Evolutionary conservation across 2,888 invertebrate species (phyloP), one percentile per base, ranked within the genome.

Genomic region (Amphiduros pacificus): DNA sequence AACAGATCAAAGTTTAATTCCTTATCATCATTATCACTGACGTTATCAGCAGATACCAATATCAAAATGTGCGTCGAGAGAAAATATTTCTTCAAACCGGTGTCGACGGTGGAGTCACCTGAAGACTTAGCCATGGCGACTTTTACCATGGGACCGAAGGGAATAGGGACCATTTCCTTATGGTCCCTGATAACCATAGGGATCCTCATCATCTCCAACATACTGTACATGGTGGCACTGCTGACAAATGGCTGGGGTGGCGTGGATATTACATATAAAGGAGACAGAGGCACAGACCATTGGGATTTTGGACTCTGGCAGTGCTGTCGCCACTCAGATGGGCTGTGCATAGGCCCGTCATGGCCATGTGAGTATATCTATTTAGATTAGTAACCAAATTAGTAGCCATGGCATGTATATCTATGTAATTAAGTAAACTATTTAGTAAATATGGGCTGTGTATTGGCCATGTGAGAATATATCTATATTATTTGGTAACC

Each of bases 221-320:
- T 44, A n/a, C n/a, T 44, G 44, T 44, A 44, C 44, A 44, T 44
- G 44, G 44, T 44, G 44, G 44, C 44, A n/a, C 22, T 44, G 20
- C 22, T 44, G 44, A 44, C 44, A n/a, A 44, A n/a, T 4, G 44
- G 44, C 6, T 44, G 44, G 44, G 44, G 44, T 17, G 22, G 9
- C 6, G 44, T 44, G 5, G 44, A 44, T n/a, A 22, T 44, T 5
- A 22, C 22, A 6, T n/a, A n/a, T n/a, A 17, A 5, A 20, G 4
- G n/a, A 22, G 44, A 44, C 44, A 44, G 22, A 20, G n/a, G 22
- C 20, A n/a, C n/a, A 6, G 44, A 44, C n/a, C n/a, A 54, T 29
- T 69, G 69, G 69, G 41, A 62, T 24, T 65, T 69, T 40, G 69
- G 69, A 9, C 54, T 69, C 11, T 69, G 69, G 69, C 62, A 65